Evolutionary conservation across 2,113 vertebrate genomes (phyloP).

Genomic region (Cynocephalus volans): DNA sequence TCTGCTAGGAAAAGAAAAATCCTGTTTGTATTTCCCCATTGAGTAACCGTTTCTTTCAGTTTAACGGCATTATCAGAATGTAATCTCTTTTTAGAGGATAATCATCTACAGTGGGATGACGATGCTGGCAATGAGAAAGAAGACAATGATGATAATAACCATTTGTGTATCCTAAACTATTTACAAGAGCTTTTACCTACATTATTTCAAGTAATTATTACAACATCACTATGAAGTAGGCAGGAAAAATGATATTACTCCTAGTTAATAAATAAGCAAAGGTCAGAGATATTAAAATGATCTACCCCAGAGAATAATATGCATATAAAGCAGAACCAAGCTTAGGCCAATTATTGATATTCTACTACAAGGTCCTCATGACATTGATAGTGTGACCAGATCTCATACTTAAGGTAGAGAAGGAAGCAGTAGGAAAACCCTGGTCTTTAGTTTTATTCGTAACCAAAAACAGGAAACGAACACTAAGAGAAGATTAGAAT

Average conservation of each 20-base stretch:
- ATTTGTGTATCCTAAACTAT: not conserved
- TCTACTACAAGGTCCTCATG: not conserved
- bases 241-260: not conserved
- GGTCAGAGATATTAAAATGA: not conserved
- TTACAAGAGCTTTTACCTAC: not conserved
- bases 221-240: not conserved
- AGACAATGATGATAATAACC: not conserved
- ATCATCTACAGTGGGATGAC: not conserved
- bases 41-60: slow-evolving; percentile 34
- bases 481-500: not conserved
- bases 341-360: not conserved
- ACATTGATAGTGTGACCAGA: not conserved
- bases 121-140: not conserved
- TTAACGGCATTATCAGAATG: not conserved
- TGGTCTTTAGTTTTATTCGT: not conserved
- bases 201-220: slow-evolving; percentile 22
- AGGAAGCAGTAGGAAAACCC: not conserved
- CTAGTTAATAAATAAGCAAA: not conserved
- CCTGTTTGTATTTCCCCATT: not conserved
- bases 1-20: not conserved
- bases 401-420: not conserved
- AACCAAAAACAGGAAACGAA: not conserved
- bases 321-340: not conserved
- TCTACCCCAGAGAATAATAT: not conserved
- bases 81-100: not conserved